Evolutionary conservation across 2,888 invertebrate genomes (phyloP), one percentile per base, ranked within the genome.

Genomic region (Drosophila helvetica): DNA sequence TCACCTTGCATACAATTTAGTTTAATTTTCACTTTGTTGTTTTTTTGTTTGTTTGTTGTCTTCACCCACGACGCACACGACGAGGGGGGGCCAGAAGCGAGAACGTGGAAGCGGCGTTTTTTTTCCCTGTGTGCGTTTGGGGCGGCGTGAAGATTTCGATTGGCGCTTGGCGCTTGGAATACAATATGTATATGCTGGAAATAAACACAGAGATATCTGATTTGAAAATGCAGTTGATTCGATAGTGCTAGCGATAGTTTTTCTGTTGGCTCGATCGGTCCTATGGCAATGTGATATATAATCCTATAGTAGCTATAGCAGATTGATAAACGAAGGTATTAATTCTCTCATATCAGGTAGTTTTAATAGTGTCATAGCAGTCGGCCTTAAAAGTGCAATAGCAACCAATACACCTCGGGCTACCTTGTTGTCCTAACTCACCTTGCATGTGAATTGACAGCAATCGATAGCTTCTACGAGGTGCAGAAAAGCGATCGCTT

Each of bases 81-180:
- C 45, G 66, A 43, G 10, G 15, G 33, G 15, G 45, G 27, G 33
- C 33, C 33, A 33, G 33, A 33, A 33, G 33, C 12, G 33, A 33
- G 15, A 27, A 22, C 45, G 33, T 50, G 69, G 67, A 50, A 66
- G 82, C 79, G 71, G 18, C 38, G 38, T 43, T 63, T 70, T 46
- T 46, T 67, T 75, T 68, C 65, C 75, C 81, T 78, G 87, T 62
- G 54, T 67, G 61, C 61, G 64, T 75, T 15, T n/a, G 38, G 7
- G 2, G 38, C 59, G 54, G 61, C 74, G 78, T 64, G 64, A 54
- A 77, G 68, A 75, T 77, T 70, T 80, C 68, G 80, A 86, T 78
- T 81, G 86, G 38, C 80, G 79, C 71, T 70, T 75, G 65, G 66
- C 67, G n/a, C n/a, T n/a, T n/a, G n/a, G n/a, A n/a, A n/a, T n/a